These are phyloP conservation scores for Crenichthys baileyi DNA, from an alignment of 2,797 vertebrate species.

Conservation along the genomic window DNA sequence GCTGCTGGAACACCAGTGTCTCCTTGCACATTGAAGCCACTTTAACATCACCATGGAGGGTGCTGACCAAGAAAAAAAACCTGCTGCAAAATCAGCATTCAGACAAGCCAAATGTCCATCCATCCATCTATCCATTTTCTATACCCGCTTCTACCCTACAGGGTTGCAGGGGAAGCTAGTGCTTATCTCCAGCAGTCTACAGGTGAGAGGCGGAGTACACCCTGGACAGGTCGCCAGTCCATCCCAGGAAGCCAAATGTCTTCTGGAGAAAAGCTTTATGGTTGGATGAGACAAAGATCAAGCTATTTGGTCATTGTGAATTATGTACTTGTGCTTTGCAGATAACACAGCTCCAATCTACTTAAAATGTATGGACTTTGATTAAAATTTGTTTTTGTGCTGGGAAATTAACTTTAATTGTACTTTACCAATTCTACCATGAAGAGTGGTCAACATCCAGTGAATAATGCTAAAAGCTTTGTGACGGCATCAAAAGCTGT, in stretches of 20 bases:
- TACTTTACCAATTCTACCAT: not conserved
- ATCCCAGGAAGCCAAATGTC: not conserved
- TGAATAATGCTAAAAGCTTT: not conserved
- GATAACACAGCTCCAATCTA: not conserved
- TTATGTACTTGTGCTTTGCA: not conserved
- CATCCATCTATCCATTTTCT: too few species aligned
- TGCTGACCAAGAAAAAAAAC: not conserved
- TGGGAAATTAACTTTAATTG: not conserved
- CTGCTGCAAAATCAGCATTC: not conserved
- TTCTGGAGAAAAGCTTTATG: not conserved
- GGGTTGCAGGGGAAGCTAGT: too few species aligned
- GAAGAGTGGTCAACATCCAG: not conserved
- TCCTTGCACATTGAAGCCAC: not conserved
- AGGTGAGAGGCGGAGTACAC: too few species aligned
- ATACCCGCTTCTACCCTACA: too few species aligned
- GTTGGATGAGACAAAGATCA: not conserved
- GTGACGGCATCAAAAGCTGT: not conserved
- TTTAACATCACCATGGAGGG: not conserved
- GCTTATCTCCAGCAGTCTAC: too few species aligned
- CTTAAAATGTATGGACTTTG: not conserved
- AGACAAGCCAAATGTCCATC: too few species aligned
- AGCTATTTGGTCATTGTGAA: not conserved
- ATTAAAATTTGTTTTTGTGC: not conserved
- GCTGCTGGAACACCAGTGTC: not conserved
- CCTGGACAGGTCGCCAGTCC: not conserved